Percentiles rank a stretch among this genome's conserved stretches.
These are phyloP conservation scores for Holocentrus rufus DNA, from an alignment of 2,797 vertebrate species.

Conservation along the genomic window DNA sequence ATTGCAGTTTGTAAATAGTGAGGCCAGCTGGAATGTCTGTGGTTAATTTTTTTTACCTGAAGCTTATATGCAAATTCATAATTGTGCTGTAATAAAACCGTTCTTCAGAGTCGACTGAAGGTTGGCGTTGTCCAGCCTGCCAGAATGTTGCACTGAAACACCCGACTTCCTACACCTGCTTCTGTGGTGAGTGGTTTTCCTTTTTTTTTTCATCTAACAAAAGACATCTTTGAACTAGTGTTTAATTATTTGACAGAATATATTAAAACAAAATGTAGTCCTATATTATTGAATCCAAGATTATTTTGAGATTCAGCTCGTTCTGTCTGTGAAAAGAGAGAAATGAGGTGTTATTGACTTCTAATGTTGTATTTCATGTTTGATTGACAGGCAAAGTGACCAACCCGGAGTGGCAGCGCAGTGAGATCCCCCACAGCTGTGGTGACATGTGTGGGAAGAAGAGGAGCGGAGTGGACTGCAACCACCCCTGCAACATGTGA, in stretches of 20 bases:
- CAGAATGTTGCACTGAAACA: constrained; percentile 91
- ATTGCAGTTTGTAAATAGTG: background rate
- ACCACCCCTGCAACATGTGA: constrained; percentile 98
- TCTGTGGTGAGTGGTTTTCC: constrained; percentile 89
- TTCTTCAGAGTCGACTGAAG: constrained; percentile 87
- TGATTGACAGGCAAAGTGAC: constrained; percentile 89
- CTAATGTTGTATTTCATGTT: background rate
- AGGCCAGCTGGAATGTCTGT: constrained; percentile 7
- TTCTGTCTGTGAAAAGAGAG: background rate
- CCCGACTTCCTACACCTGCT: constrained; percentile 91
- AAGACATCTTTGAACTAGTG: background rate
- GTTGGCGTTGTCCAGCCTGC: constrained; percentile 98
- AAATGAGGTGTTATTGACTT: background rate
- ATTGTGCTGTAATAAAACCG: constrained; percentile 8
- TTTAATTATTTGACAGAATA: background rate
- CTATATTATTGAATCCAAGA: no score
- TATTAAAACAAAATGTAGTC: background rate
- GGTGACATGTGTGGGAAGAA: constrained; percentile 98
- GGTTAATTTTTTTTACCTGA: background rate
- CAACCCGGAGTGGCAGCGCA: constrained; percentile 97
- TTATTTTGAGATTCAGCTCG: background rate
- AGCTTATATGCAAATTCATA: background rate
- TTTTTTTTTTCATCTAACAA: background rate
- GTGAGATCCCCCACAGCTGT: constrained; percentile 99
- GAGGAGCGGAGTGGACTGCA: constrained; percentile 90